Evolutionary conservation across 2,888 invertebrate species (phyloP), one percentile per base, ranked within the genome.

Genomic region (Pterostichus madidus): DNA sequence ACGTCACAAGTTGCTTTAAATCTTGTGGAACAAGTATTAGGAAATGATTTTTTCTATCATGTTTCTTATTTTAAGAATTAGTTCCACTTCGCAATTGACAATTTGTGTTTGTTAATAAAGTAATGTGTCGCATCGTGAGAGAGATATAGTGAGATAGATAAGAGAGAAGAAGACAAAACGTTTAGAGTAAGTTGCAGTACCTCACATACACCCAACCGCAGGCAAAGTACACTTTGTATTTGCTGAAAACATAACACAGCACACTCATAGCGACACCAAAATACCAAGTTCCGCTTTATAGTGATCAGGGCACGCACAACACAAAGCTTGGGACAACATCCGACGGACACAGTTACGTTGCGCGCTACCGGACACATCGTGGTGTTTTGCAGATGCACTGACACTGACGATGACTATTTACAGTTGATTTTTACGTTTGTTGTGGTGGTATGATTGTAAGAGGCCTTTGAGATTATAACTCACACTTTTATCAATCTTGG

Each of bases 131-230:
- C 11, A 46, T 17, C 56, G 56, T 15, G 61, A 56, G 61, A 76
- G 5, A 76, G 32, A 68, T 56, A 31, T 35, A 73, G 44, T 8
- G 1, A 73, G 46, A 73, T 44, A 46, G 73, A 46, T 73, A 59
- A 15, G 73, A 64, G 52, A 77, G 83, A 80, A 59, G 52, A 80
- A 73, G 84, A 83, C 84, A 84, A 84, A 85, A 86, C 80, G 80
- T 84, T 24, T 76, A 85, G 83, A 84, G 80, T 84, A 85, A 86
- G 84, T 84, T 91, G 92, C 92, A 92, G 92, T 95, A 95, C 94
- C 95, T 95, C 93, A 94, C 93, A 92, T 94, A 95, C 91, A 95
- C 94, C 95, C 94, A 95, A 93, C 95, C 94, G 93, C 95, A 95
- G 92, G 94, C 94, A 94, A 95, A 95, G 94, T 94, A 94, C 93